Evolutionary conservation across 1,140 invertebrate genomes (phyloP), one percentile per base, ranked within the genome.

Genomic region (Stegodyphus dumicola): DNA sequence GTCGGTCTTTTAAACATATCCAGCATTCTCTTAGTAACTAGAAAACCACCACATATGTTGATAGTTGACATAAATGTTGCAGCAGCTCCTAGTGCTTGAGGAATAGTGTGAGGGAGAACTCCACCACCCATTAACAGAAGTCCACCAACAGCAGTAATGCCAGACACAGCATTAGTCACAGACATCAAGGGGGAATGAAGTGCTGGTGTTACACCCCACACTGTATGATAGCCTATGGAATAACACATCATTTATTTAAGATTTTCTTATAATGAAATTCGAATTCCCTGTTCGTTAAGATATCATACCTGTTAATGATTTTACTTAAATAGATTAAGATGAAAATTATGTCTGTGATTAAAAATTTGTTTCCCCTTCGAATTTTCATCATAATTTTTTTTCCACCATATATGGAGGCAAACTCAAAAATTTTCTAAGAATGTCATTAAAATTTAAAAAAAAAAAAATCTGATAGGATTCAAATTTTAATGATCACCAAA

Each of bases 121-220:
- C 95, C 94, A 49, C 96, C 96, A 80, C 94, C 94, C 95, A 94
- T 93, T 53, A 96, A 91, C 70, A 96, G 90, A 85, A 97, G 90
- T 6, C 95, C 96, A 81, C 96, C 96, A 18, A 96, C 96, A 74
- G 96, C 95, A 1, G 96, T 97, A 87, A 97, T 96, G 49, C 96
- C 96, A 17, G 95, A 96, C 88, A 98, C 95, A 80, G 96, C 96
- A 91, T 98, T 98, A 3, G 96, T 98, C 1, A 97, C 96, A 5
- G 95, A 96, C 96, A 98, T 98, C 15, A 98, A 92, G 6, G 96
- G 96, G 6, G 95, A 96, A 91, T 97, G 96, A 7, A 97, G 92
- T 53, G 96, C 95, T 33, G 96, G 96, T 13, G 95, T 95, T 7
- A 98, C 96, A 69, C 95, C 95, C 96, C 96, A 98, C 33, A 98